A percentile compares a stretch with the other conserved stretches of the same genome.
Conservation (phyloP, 2,113 vertebrate genomes). For the Paramormyrops kingsleyae region DNA sequence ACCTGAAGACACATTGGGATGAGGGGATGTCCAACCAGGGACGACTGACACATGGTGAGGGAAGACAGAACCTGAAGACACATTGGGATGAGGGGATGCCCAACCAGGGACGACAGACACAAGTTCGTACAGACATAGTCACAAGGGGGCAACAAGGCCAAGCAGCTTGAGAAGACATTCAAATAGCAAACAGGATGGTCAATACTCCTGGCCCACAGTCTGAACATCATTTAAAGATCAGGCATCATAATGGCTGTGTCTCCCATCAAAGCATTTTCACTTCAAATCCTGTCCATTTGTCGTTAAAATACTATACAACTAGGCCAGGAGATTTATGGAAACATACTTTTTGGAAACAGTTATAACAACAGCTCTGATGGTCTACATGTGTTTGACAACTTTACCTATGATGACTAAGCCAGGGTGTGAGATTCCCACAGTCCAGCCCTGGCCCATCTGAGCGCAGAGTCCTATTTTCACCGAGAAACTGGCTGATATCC, state of each 20-base stretch:
- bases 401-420: not conserved
- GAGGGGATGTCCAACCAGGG: not conserved
- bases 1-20: not conserved
- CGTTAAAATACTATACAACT: not conserved
- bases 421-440: slow-evolving; percentile 5
- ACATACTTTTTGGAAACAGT: not conserved
- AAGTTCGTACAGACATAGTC: not conserved
- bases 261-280: not conserved
- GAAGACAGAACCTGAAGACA: not conserved
- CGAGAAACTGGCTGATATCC: not conserved
- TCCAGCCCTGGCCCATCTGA: not conserved
- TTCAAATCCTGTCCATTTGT: not conserved
- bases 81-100: not conserved
- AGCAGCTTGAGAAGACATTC: not conserved
- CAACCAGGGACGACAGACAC: not conserved
- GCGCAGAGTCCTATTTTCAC: slow-evolving; percentile 1
- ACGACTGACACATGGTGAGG: not conserved
- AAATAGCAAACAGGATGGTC: not conserved
- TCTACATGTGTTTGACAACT: not conserved
- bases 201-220: not conserved
- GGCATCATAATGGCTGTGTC: not conserved
- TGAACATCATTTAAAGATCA: not conserved
- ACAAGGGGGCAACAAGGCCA: not conserved
- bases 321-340: not conserved
- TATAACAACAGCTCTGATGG: not conserved